Evolutionary conservation across 2,113 vertebrate species (phyloP), one percentile per base, ranked within the genome.

Genomic region (Sphaerodactylus townsendi): DNA sequence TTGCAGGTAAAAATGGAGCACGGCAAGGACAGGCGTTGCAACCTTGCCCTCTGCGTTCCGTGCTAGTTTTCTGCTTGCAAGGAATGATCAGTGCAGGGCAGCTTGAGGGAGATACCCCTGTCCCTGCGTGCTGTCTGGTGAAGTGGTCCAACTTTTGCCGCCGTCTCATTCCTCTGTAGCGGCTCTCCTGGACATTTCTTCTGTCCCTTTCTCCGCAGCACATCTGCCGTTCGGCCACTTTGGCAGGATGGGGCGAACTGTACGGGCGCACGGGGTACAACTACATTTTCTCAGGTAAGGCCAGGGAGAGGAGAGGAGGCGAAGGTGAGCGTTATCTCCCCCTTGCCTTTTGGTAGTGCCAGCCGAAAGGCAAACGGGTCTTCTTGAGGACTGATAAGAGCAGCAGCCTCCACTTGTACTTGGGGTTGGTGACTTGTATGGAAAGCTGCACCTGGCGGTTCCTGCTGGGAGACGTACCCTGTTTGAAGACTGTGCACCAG

Each of bases 211-310:
- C 28, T 79, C 3, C 53, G 6, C 92, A 99, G 99, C 98, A 99
- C 90, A 98, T 99, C 72, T 99, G 99, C 93, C 97, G 99, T 71
- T 99, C 99, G 0, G 98, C 99, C 75, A 99, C 99, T 0, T 94
- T 99, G 92, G 98, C 99, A 0, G 98, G 99, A 82, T 99, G 99
- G 99, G 99, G 99, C 44, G 99, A 99, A 92, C 94, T 99, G 66
- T 99, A 99, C 11, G 99, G 99, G 86, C 98, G 99, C 72, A 99
- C 98, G 6, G 97, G 99, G 74, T 99, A 99, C 95, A 99, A 99
- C 94, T 99, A 99, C 65, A 98, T 99, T 92, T 99, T 99, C 96
- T 99, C 99, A 96, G 98, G 98, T 99, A 94, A 92, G 77, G 87
- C 76, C 69, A 77, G 30, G 77, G n/a, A 76, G 2, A 19, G 15